phyloP scores from a whole-genome alignment of 2,888 invertebrate genomes.

The Adelognathus sp. region DNA sequence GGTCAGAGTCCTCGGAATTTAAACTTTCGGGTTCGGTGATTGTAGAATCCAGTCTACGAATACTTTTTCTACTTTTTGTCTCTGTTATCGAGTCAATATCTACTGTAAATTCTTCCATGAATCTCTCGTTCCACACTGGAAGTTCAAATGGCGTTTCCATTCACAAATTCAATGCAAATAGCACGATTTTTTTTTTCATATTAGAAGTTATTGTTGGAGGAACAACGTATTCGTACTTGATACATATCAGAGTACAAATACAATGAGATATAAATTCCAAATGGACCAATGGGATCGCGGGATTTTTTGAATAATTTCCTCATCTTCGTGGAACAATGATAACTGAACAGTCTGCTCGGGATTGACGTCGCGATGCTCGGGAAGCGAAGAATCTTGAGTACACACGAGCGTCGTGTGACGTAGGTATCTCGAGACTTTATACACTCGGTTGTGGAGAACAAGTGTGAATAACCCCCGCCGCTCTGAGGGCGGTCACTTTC shows the following conservation, averaged over 20 bases:
- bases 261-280: no score
- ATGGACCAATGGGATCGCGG: no score
- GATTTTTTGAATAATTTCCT: neutral
- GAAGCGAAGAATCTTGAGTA: neutral
- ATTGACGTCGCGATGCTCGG: neutral
- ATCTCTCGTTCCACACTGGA: no score
- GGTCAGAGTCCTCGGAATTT: neutral
- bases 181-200: neutral
- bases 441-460: neutral
- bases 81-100: no score
- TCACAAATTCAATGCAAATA: no score
- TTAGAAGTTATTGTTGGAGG: no score
- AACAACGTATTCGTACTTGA: no score
- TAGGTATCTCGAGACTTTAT: neutral
- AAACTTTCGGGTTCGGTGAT: neutral
- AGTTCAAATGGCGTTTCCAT: no score
- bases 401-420: neutral
- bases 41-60: no score
- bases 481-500: constrained; percentile 44
- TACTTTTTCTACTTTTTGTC: no score
- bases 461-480: constrained; percentile 37
- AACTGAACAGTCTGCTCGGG: neutral
- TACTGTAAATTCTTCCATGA: no score
- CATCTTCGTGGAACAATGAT: neutral
- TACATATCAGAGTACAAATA: no score